These are phyloP conservation scores for Phoebastria nigripes DNA, from an alignment of 2,797 vertebrate species.

Conservation along the genomic window DNA sequence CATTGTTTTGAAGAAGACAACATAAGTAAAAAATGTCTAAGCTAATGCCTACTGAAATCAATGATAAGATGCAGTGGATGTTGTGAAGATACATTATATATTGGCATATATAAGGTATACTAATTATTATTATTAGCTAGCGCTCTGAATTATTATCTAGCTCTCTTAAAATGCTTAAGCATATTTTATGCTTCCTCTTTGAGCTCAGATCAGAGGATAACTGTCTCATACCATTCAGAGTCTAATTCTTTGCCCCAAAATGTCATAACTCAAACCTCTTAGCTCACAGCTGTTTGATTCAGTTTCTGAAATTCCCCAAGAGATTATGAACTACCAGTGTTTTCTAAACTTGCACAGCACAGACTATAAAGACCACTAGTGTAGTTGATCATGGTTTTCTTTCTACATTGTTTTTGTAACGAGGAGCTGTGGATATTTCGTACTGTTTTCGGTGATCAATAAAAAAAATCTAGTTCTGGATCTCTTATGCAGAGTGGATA, in stretches of 20 bases:
- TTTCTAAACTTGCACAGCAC: fast-evolving
- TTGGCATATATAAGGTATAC: background rate
- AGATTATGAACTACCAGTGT: background rate
- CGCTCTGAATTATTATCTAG: background rate
- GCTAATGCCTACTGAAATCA: background rate
- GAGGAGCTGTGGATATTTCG: background rate
- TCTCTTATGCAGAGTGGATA: background rate
- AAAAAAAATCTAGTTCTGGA: background rate
- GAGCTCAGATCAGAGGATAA: background rate
- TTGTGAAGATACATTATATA: background rate
- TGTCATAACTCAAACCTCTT: background rate
- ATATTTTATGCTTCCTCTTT: background rate
- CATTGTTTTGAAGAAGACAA: background rate
- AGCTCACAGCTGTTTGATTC: background rate
- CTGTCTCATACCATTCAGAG: background rate
- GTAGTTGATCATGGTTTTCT: background rate
- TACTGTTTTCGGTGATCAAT: background rate
- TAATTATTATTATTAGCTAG: background rate
- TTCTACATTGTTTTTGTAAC: background rate
- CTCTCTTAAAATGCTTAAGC: background rate
- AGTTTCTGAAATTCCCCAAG: background rate
- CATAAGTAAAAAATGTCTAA: background rate
- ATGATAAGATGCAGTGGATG: background rate
- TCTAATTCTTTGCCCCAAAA: background rate
- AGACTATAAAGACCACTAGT: background rate